Evolutionary conservation across 2,113 vertebrate species (phyloP).

Genomic region (Ceyx cyanopectus): DNA sequence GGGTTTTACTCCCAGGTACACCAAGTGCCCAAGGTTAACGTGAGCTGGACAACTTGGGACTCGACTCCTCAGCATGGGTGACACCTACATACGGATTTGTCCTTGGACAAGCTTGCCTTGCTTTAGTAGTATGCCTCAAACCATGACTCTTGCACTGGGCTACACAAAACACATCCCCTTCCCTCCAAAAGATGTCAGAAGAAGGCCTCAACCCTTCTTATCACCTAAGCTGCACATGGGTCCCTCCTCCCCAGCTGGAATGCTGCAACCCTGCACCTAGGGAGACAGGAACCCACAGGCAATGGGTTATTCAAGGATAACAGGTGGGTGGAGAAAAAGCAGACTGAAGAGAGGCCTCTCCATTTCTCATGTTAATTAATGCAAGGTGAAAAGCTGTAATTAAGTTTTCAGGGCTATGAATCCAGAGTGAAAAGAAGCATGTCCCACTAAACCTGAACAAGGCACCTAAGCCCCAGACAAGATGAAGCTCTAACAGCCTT

Average conservation of each 20-base stretch:
- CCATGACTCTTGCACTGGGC: rapidly evolving
- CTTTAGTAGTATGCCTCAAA: background rate
- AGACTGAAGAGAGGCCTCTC: background rate
- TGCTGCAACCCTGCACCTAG: background rate
- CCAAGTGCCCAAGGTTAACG: background rate
- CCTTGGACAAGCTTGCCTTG: background rate
- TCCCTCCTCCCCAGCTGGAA: background rate
- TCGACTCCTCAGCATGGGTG: rapidly evolving
- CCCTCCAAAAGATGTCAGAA: background rate
- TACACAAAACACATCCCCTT: background rate
- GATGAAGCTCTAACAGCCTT: background rate
- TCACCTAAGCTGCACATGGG: rapidly evolving
- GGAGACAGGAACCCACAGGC: background rate
- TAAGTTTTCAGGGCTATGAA: conserved; percentile 47
- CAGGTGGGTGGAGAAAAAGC: background rate
- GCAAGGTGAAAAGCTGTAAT: conserved; percentile 54
- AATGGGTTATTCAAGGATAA: conserved; percentile 36
- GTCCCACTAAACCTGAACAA: conserved; percentile 28
- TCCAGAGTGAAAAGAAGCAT: conserved; percentile 12
- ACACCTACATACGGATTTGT: rapidly evolving
- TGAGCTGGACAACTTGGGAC: background rate
- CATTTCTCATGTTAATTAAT: conserved; percentile 56
- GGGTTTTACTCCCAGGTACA: background rate
- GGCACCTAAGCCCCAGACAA: background rate
- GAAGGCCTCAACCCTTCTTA: background rate